Conservation (phyloP, 2,797 vertebrate genomes). For the Epinephelus coioides region DNA sequence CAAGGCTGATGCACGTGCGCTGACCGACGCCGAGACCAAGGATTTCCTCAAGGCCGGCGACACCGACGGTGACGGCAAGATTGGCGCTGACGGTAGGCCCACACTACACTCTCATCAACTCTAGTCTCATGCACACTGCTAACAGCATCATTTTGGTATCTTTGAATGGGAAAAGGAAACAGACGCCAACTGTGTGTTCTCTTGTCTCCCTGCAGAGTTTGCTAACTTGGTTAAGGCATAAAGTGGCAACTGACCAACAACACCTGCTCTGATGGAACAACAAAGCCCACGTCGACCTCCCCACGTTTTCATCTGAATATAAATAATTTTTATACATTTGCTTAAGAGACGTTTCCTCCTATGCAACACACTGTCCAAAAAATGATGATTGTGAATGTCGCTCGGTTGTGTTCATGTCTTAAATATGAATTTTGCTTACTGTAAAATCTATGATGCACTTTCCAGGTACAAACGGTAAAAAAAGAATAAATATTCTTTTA, state of each 20-base stretch:
- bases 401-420: constrained; percentile 89
- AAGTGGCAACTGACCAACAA: constrained; percentile 84
- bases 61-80: constrained; percentile 88
- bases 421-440: constrained; percentile 89
- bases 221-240: constrained; percentile 82
- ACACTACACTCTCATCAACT: not conserved
- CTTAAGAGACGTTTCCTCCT: constrained; percentile 85
- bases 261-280: constrained; percentile 87
- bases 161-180: not conserved
- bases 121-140: not conserved
- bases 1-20: constrained; percentile 74
- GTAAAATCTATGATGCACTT: constrained; percentile 90
- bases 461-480: constrained; percentile 84
- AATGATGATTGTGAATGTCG: constrained; percentile 88
- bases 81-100: constrained; percentile 83
- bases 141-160: not conserved
- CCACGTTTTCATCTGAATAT: constrained; percentile 85
- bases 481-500: constrained; percentile 88
- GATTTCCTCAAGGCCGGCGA: constrained; percentile 87
- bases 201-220: constrained; percentile 80
- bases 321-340: constrained; percentile 89
- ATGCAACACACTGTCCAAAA: constrained; percentile 86
- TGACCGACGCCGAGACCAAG: constrained; percentile 85
- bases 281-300: constrained; percentile 81
- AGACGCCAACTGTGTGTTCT: not conserved